phyloP scores from a whole-genome alignment of 2,113 vertebrate genomes.

The Austrofundulus limnaeus region DNA sequence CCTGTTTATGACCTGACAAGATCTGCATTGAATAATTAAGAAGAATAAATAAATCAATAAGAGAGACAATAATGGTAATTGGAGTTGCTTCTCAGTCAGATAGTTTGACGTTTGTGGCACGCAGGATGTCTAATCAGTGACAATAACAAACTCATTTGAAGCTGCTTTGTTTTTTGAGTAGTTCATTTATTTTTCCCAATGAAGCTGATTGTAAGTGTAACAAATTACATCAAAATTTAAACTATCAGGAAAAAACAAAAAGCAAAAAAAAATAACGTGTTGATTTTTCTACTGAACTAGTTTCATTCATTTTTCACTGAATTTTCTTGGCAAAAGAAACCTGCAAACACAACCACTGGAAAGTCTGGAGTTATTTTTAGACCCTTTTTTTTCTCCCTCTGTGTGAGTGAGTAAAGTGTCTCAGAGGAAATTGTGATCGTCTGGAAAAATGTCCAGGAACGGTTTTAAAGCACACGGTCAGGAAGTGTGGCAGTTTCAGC shows the following conservation, averaged over 20 bases:
- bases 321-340: constrained; percentile 11
- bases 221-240: not conserved
- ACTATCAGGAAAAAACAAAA: no score
- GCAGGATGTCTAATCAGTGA: constrained; percentile 23
- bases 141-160: constrained; percentile 3
- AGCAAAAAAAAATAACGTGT: not conserved
- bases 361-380: constrained; percentile 59
- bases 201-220: no score
- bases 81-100: constrained; percentile 20
- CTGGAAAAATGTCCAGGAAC: constrained; percentile 65
- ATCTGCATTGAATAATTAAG: no score
- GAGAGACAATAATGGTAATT: no score
- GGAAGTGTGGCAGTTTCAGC: constrained; percentile 38
- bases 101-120: constrained; percentile 22
- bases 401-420: constrained; percentile 40
- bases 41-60: no score
- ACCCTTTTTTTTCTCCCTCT: constrained; percentile 3
- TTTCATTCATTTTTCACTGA: constrained; percentile 1
- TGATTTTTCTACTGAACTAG: not conserved
- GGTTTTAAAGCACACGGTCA: constrained; percentile 38
- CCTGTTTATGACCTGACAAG: not conserved
- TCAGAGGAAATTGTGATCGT: constrained; percentile 63
- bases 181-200: not conserved
- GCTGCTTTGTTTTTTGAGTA: not conserved
- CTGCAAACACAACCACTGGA: constrained; percentile 31